Evolutionary conservation across 1,140 invertebrate species (phyloP).

Genomic region (Drosophila quadrilineata): DNA sequence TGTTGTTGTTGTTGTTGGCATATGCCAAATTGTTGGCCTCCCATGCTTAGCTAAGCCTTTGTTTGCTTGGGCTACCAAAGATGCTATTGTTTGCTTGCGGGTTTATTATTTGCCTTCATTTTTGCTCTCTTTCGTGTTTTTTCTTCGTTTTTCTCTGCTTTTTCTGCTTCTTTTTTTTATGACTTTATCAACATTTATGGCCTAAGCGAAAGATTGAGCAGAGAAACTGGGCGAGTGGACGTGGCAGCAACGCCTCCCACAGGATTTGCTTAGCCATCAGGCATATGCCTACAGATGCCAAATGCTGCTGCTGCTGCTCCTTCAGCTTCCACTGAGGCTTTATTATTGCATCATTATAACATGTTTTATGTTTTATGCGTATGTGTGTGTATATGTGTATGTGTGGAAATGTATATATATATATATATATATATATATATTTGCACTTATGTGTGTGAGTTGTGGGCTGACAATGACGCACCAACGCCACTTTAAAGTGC

Average conservation of each 20-base stretch:
- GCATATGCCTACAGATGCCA: conserved; percentile 8
- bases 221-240: background rate
- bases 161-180: conserved; percentile 49
- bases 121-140: conserved; percentile 9
- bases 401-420: background rate
- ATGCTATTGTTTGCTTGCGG: conserved; percentile 24
- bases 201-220: background rate
- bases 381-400: background rate
- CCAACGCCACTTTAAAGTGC: conserved; percentile 66
- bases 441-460: background rate
- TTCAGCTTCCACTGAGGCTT: conserved; percentile 48
- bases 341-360: conserved; percentile 77
- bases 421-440: background rate
- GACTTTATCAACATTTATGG: conserved; percentile 70
- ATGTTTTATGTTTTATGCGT: conserved; percentile 37
- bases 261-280: conserved; percentile 45
- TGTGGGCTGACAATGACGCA: conserved; percentile 33
- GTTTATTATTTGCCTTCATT: conserved; percentile 25
- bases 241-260: conserved; percentile 36
- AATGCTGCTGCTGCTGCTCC: background rate
- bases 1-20: conserved; percentile 28
- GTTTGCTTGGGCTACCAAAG: conserved; percentile 42
- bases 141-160: conserved; percentile 9
- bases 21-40: conserved; percentile 15
- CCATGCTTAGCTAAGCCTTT: conserved; percentile 50